These are phyloP conservation scores for Ostrea denselamellosa DNA, from an alignment of 1,140 invertebrate species.

Conservation along the genomic window DNA sequence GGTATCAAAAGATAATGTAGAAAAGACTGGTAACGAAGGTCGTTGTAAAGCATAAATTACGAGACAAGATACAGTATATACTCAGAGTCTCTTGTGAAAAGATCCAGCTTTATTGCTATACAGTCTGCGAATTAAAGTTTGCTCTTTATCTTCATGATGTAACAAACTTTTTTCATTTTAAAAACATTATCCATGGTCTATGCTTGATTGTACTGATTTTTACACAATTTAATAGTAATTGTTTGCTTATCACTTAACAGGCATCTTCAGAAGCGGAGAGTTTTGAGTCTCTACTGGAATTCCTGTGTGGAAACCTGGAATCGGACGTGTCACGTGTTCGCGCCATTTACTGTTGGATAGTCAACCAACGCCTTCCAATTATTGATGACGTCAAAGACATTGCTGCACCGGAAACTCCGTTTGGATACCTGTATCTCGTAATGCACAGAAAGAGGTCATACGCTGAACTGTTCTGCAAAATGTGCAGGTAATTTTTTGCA, in stretches of 20 bases:
- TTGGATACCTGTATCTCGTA: slow-evolving; percentile 62
- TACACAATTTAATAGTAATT: no score
- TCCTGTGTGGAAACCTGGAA: slow-evolving; percentile 53
- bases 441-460: slow-evolving; percentile 57
- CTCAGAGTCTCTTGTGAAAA: no score
- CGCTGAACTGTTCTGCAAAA: slow-evolving; percentile 58
- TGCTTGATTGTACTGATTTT: no score
- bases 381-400: slow-evolving; percentile 49
- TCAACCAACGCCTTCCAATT: slow-evolving; percentile 54
- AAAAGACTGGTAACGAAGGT: no score
- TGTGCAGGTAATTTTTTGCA: slow-evolving; percentile 62
- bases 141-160: no score
- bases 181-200: no score
- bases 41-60: no score
- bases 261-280: slow-evolving; percentile 45
- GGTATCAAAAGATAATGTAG: no score
- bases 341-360: slow-evolving; percentile 64
- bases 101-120: no score
- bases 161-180: no score
- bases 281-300: slow-evolving; percentile 57
- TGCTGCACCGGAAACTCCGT: slow-evolving; percentile 57
- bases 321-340: slow-evolving; percentile 59
- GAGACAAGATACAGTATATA: no score
- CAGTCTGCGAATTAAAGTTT: no score
- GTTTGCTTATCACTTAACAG: slow-evolving; percentile 16